These are phyloP conservation scores for Rhagonycha lutea DNA, from an alignment of 2,888 invertebrate species.

Conservation along the genomic window DNA sequence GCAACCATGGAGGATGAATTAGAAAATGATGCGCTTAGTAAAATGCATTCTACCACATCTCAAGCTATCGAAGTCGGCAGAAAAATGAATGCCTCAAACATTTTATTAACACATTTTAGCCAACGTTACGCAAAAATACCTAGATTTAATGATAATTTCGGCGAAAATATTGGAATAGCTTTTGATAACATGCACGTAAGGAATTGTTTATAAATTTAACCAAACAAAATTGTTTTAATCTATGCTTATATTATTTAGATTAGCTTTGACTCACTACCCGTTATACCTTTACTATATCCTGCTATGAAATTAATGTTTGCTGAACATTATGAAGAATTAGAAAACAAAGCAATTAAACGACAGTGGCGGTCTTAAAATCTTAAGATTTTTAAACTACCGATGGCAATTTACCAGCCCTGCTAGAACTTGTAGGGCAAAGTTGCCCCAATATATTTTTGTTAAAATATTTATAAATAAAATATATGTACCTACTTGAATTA, in stretches of 20 bases:
- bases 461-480: not conserved
- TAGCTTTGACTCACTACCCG: constrained; percentile 66
- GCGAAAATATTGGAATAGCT: constrained; percentile 80
- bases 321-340: constrained; percentile 79
- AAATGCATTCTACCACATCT: constrained; percentile 85
- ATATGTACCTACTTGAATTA: not conserved
- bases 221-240: not conserved
- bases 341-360: constrained; percentile 63
- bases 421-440: not conserved
- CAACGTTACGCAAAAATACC: constrained; percentile 92
- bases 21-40: constrained; percentile 73
- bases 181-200: constrained; percentile 90
- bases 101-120: constrained; percentile 94
- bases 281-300: constrained; percentile 78
- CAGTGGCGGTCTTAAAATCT: constrained; percentile 49
- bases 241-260: constrained; percentile 56
- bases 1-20: constrained; percentile 96
- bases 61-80: constrained; percentile 76
- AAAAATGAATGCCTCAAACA: constrained; percentile 83
- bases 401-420: not conserved
- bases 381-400: constrained; percentile 10
- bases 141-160: constrained; percentile 64
- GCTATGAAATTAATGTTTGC: constrained; percentile 80
- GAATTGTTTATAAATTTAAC: constrained; percentile 1
- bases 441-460: not conserved